Evolutionary conservation across 2,113 vertebrate species (phyloP).

Genomic region (Cottus gobio): DNA sequence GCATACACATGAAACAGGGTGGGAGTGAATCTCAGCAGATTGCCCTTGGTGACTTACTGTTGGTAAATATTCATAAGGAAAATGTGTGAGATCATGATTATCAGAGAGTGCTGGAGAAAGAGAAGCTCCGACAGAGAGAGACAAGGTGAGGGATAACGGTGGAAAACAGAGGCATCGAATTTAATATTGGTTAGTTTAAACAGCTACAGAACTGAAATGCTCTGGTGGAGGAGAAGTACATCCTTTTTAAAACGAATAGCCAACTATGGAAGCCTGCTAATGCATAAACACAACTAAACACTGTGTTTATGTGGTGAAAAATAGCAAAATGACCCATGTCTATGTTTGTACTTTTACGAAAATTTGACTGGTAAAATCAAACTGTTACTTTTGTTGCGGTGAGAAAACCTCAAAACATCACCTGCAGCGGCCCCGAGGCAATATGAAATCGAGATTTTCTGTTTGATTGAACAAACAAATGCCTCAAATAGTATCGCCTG

Average conservation of each 20-base stretch:
- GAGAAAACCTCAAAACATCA: constrained; percentile 6
- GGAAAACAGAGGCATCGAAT: constrained; percentile 15
- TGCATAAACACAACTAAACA: constrained; percentile 4
- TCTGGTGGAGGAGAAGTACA: constrained; percentile 1
- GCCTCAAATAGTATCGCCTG: constrained; percentile 11
- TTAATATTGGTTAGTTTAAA: constrained; percentile 7
- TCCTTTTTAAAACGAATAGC: neutral
- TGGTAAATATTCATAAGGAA: constrained; percentile 74
- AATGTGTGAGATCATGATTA: constrained; percentile 47
- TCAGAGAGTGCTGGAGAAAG: constrained; percentile 26
- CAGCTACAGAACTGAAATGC: neutral
- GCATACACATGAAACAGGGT: constrained; percentile 43
- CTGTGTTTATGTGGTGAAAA: neutral
- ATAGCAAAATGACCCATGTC: neutral
- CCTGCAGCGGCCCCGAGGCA: constrained; percentile 29
- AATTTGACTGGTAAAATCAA: constrained; percentile 20
- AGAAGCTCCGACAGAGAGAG: constrained; percentile 31
- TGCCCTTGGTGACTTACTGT: constrained; percentile 48
- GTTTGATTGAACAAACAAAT: constrained; percentile 60
- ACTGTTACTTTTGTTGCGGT: neutral
- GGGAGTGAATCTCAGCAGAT: constrained; percentile 50
- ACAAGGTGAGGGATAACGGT: neutral
- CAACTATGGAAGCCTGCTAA: neutral
- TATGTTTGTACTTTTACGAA: neutral
- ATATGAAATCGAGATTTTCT: constrained; percentile 31